These are phyloP conservation scores for Phania funesta DNA, from an alignment of 2,888 invertebrate genomes.

Conservation along the genomic window DNA sequence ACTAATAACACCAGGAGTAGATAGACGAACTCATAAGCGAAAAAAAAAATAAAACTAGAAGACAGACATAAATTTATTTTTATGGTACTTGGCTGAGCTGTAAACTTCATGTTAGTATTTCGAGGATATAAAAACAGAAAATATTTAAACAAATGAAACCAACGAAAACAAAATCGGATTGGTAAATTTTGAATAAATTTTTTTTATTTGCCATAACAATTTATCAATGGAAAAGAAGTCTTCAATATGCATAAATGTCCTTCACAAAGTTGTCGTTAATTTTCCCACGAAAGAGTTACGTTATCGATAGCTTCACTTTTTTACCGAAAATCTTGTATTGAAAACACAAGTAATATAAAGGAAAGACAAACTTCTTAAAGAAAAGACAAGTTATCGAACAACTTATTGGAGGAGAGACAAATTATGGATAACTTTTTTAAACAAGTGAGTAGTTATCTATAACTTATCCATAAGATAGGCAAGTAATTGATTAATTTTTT, in stretches of 20 bases:
- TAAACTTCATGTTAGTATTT: neutral
- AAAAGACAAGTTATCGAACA: too few species aligned
- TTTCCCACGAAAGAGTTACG: neutral
- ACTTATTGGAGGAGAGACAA: too few species aligned
- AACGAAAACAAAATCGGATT: neutral
- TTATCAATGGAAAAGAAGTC: too few species aligned
- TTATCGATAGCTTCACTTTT: neutral
- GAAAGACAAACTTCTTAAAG: too few species aligned
- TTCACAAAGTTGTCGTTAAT: too few species aligned
- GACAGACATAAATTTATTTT: neutral
- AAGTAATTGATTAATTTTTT: neutral
- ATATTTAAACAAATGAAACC: neutral
- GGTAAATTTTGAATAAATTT: neutral
- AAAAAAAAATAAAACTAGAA: neutral
- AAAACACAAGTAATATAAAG: too few species aligned
- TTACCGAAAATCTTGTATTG: neutral
- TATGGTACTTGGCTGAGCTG: neutral
- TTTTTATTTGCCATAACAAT: too few species aligned
- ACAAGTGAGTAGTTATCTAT: neutral
- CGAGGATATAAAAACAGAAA: too few species aligned
- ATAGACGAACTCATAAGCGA: constrained; percentile 24
- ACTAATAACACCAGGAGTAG: constrained; percentile 41
- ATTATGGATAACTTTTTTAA: neutral
- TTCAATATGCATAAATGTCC: too few species aligned
- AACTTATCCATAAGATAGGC: neutral